A percentile compares a stretch with the other conserved stretches of the same genome.
These are phyloP conservation scores for Actinia tenebrosa DNA, from an alignment of 64 coral and sea anemone genomes.

Conservation along the genomic window DNA sequence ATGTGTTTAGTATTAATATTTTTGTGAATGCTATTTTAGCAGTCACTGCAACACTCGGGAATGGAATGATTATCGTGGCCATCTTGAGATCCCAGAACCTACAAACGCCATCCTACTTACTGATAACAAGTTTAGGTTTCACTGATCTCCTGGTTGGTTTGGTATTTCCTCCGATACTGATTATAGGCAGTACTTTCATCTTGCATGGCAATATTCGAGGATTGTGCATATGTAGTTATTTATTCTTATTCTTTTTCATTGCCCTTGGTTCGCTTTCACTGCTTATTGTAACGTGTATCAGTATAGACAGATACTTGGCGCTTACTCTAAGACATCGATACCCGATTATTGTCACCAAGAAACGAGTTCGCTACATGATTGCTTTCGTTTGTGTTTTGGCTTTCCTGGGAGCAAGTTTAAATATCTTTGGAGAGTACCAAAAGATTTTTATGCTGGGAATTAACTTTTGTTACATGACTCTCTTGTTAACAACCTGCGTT, in stretches of 20 bases:
- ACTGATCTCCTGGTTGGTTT: neutral
- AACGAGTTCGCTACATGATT: constrained; percentile 2
- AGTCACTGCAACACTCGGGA: neutral
- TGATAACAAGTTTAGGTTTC: constrained; percentile 19
- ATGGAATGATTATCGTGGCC: neutral
- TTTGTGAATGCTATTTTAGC: neutral
- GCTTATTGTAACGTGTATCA: neutral
- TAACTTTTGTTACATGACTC: too few species aligned
- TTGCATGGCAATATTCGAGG: neutral
- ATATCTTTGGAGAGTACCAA: neutral
- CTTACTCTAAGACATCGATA: constrained; percentile 8
- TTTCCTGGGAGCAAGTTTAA: neutral
- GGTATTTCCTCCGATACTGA: neutral
- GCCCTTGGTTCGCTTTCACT: neutral
- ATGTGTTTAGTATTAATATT: neutral
- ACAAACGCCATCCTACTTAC: constrained; percentile 11
- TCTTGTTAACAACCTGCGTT: neutral
- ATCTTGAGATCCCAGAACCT: constrained; percentile 16
- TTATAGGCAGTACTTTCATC: neutral
- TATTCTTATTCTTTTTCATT: neutral
- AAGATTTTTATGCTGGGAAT: neutral
- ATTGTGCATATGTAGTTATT: neutral
- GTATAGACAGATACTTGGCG: constrained; percentile 12
- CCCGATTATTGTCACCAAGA: neutral
- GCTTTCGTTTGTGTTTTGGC: neutral